Evolutionary conservation across 2,888 invertebrate genomes (phyloP).

Genomic region (Agrilus mali): DNA sequence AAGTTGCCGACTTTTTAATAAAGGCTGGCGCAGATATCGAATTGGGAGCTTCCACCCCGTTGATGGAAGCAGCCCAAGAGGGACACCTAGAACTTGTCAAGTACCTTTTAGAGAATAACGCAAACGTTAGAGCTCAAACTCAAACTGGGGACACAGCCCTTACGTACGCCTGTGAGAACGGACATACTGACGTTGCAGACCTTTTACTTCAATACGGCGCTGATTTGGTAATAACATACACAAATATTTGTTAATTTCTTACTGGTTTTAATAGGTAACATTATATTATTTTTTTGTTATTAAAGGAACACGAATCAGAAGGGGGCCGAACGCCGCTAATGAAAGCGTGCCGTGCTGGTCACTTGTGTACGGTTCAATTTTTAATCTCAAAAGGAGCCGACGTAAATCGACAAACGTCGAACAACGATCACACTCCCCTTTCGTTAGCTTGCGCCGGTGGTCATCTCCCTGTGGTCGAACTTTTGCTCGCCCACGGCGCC

Average conservation of each 20-base stretch:
- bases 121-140: constrained; percentile 88
- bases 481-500: constrained; percentile 80
- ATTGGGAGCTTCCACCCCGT: constrained; percentile 87
- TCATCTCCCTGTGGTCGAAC: constrained; percentile 84
- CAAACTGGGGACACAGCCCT: constrained; percentile 84
- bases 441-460: constrained; percentile 95
- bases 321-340: constrained; percentile 95
- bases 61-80: constrained; percentile 98
- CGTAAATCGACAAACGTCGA: constrained; percentile 79
- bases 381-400: constrained; percentile 79
- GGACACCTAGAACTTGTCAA: constrained; percentile 89
- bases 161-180: constrained; percentile 97
- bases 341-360: constrained; percentile 96
- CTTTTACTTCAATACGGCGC: constrained; percentile 83
- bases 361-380: constrained; percentile 91
- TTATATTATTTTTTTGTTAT: not conserved
- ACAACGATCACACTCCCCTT: constrained; percentile 94
- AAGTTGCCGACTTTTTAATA: constrained; percentile 89
- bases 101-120: constrained; percentile 71
- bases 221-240: constrained; percentile 47
- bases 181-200: constrained; percentile 94
- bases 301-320: constrained; percentile 85
- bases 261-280: not conserved
- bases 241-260: not conserved
- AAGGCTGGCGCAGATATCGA: constrained; percentile 92